phyloP scores from a whole-genome alignment of 2,888 invertebrate genomes.

The Aricia artaxerxes region DNA sequence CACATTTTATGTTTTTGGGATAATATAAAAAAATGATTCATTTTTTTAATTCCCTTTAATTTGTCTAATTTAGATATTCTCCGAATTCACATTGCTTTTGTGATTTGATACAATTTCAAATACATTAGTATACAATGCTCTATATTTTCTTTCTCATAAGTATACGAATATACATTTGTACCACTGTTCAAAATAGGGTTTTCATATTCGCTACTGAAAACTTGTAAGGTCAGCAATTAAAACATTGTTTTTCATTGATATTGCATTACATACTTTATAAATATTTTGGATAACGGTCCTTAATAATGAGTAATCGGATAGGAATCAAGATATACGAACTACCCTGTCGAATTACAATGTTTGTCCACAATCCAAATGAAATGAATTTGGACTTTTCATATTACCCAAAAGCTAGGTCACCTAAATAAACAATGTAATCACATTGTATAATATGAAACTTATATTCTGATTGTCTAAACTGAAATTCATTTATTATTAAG shows the following conservation, averaged over 20 bases:
- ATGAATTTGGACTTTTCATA: neutral
- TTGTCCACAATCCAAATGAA: neutral
- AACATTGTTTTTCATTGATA: neutral
- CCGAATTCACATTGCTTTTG: no score
- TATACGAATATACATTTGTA: neutral
- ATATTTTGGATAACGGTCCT: no score
- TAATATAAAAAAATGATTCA: neutral
- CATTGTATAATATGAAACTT: neutral
- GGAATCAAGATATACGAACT: no score
- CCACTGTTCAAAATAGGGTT: neutral
- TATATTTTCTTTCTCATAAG: neutral
- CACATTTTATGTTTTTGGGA: neutral
- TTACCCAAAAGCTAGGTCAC: constrained; percentile 11
- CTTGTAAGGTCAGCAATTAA: neutral
- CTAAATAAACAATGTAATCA: neutral
- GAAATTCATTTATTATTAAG: neutral
- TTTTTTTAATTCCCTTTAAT: neutral
- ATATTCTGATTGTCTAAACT: neutral
- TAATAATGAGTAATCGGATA: no score
- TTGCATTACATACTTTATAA: neutral
- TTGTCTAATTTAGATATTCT: neutral
- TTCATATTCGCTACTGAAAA: neutral
- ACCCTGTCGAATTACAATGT: neutral
- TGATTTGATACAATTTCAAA: neutral
- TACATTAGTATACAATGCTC: no score